Conservation (phyloP, 2,797 vertebrate species). For the Sebastes miniatus region DNA sequence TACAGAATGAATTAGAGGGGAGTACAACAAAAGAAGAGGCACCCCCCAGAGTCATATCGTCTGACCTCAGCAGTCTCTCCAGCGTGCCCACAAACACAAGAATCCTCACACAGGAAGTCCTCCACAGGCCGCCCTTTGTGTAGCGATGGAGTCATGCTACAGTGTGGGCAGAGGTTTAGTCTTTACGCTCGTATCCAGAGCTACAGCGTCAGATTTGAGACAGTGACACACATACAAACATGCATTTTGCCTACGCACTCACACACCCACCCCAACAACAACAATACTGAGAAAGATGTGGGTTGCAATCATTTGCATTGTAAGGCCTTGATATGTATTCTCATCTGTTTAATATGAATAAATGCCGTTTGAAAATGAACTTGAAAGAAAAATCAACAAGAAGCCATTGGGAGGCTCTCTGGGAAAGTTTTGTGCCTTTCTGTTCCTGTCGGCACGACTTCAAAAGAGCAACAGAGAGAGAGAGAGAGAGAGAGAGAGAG, state of each 20-base stretch:
- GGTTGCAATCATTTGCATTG: constrained; percentile 74
- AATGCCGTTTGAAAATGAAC: constrained; percentile 78
- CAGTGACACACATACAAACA: constrained; percentile 63
- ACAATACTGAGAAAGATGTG: constrained; percentile 74
- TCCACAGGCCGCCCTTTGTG: constrained; percentile 77
- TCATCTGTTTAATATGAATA: constrained; percentile 75
- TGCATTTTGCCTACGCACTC: constrained; percentile 48
- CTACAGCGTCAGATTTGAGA: constrained; percentile 73
- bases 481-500: neutral
- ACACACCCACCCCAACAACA: constrained; percentile 62
- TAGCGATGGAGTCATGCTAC: constrained; percentile 50
- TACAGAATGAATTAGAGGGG: constrained; percentile 40
- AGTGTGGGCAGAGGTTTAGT: constrained; percentile 68
- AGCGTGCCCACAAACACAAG: constrained; percentile 73
- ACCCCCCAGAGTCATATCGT: constrained; percentile 54
- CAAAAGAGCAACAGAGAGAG: constrained; percentile 54
- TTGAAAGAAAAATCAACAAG: constrained; percentile 82
- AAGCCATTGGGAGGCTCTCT: constrained; percentile 69
- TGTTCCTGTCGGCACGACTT: constrained; percentile 83
- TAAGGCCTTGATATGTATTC: constrained; percentile 76
- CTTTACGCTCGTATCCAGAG: constrained; percentile 48
- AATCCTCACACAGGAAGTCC: constrained; percentile 77
- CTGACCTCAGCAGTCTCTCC: constrained; percentile 65
- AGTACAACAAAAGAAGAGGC: constrained; percentile 60
- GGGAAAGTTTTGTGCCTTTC: constrained; percentile 66